These are phyloP conservation scores for Drosophila suzukii DNA, from an alignment of 1,140 invertebrate species.

Conservation along the genomic window DNA sequence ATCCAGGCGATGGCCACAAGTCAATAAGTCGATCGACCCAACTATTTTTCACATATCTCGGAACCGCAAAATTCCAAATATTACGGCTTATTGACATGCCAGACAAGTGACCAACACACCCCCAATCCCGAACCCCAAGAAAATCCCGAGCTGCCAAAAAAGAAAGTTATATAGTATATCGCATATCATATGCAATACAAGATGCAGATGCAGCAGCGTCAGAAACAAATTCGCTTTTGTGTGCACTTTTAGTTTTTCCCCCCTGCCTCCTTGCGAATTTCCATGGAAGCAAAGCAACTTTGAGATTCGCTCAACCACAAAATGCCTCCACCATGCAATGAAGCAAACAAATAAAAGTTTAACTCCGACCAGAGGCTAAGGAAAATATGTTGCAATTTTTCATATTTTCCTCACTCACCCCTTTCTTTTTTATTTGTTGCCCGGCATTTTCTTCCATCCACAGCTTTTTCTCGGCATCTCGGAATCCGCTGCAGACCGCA, in stretches of 20 bases:
- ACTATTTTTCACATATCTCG: constrained; percentile 42
- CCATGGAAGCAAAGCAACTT: constrained; percentile 40
- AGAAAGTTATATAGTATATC: constrained; percentile 10
- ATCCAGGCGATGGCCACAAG: constrained; percentile 31
- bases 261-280: not conserved
- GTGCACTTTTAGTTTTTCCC: constrained; percentile 45
- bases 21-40: constrained; percentile 43
- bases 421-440: too few species aligned
- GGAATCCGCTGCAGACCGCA: constrained; percentile 46
- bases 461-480: constrained; percentile 23
- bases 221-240: constrained; percentile 55
- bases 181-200: constrained; percentile 23
- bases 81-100: constrained; percentile 52
- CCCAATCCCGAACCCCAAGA: not conserved
- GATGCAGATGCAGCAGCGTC: constrained; percentile 35
- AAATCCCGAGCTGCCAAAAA: not conserved
- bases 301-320: constrained; percentile 74
- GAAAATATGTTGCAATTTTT: constrained; percentile 80
- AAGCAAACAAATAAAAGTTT: constrained; percentile 80
- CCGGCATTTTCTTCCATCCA: constrained; percentile 12
- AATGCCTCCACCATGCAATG: constrained; percentile 74
- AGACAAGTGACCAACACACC: constrained; percentile 46
- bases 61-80: constrained; percentile 41
- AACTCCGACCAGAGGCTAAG: constrained; percentile 67
- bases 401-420: constrained; percentile 59